Evolutionary conservation across 1,140 invertebrate species (phyloP).

Genomic region (Lineus longissimus): DNA sequence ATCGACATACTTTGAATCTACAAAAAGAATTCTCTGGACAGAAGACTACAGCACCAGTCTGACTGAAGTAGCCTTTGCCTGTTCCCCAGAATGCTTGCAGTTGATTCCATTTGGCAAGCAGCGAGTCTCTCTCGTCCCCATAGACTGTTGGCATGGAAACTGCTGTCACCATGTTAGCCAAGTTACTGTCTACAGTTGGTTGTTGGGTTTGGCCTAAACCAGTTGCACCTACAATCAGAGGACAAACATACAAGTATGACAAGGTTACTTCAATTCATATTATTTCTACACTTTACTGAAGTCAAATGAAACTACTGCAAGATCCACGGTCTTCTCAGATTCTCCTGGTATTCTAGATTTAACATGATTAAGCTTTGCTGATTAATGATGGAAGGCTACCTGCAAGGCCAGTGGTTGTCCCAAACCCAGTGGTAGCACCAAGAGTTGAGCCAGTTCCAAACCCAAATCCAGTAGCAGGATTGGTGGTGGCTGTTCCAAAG

Average conservation of each 20-base stretch:
- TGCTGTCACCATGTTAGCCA: slow-evolving; percentile 63
- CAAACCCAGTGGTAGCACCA: slow-evolving; percentile 50
- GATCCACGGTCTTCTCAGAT: not conserved
- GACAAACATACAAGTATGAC: not conserved
- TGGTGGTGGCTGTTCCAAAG: slow-evolving; percentile 23
- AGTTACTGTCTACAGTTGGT: slow-evolving; percentile 57
- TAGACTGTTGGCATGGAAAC: slow-evolving; percentile 81
- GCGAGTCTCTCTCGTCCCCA: slow-evolving; percentile 86
- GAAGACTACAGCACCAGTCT: slow-evolving; percentile 64
- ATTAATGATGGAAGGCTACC: slow-evolving; percentile 12
- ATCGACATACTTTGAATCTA: slow-evolving; percentile 68
- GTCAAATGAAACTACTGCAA: not conserved
- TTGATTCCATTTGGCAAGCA: slow-evolving; percentile 89
- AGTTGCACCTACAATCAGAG: slow-evolving; percentile 12
- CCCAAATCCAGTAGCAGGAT: slow-evolving; percentile 13
- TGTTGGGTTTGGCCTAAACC: slow-evolving; percentile 56
- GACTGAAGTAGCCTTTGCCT: slow-evolving; percentile 61
- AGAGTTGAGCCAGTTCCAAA: slow-evolving; percentile 19
- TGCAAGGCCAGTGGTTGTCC: slow-evolving; percentile 20
- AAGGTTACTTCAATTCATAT: slow-evolving; percentile 2
- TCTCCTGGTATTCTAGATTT: not conserved
- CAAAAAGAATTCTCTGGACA: slow-evolving; percentile 86
- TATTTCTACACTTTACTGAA: slow-evolving; percentile 3
- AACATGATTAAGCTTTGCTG: slow-evolving; percentile 7
- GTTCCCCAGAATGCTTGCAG: slow-evolving; percentile 89